phyloP scores from a whole-genome alignment of 2,888 invertebrate species.

The Drosophila flavopinicola region DNA sequence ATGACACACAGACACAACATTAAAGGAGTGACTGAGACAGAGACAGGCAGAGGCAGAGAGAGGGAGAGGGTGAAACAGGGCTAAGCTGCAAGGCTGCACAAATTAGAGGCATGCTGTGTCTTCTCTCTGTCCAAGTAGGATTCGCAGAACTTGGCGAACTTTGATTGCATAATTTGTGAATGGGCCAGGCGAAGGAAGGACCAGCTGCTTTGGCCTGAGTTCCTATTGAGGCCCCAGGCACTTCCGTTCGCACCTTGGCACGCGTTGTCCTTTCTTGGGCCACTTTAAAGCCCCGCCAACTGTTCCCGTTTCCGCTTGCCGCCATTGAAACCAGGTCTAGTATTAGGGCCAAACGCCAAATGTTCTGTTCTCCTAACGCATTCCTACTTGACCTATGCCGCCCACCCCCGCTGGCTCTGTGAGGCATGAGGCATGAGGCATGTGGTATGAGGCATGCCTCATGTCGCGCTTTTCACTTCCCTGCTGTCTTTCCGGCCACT shows the following conservation, averaged over 20 bases:
- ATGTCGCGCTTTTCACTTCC: slow-evolving; percentile 68
- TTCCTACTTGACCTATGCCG: slow-evolving; percentile 66
- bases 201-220: slow-evolving; percentile 43
- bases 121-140: slow-evolving; percentile 1
- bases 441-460: too few relatives aligned
- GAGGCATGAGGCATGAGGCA: slow-evolving; percentile 56
- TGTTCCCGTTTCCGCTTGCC: slow-evolving; percentile 72
- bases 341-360: slow-evolving; percentile 29
- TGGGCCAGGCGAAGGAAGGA: slow-evolving; percentile 14
- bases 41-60: slow-evolving; percentile 7
- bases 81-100: slow-evolving; percentile 58
- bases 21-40: slow-evolving; percentile 22
- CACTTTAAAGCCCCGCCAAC: slow-evolving; percentile 61
- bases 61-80: slow-evolving; percentile 23
- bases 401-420: slow-evolving; percentile 60
- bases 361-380: slow-evolving; percentile 43
- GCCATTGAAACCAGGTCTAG: slow-evolving; percentile 20
- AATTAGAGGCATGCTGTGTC: slow-evolving; percentile 62
- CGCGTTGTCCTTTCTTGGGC: slow-evolving; percentile 54
- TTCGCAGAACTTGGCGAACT: slow-evolving; percentile 43
- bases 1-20: slow-evolving; percentile 39
- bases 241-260: slow-evolving; percentile 73
- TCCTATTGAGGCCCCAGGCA: slow-evolving; percentile 18
- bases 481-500: slow-evolving; percentile 40
- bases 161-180: slow-evolving; percentile 67